Percentiles rank a stretch among this genome's conserved stretches.
Conservation (phyloP, 2,797 vertebrate genomes). For the Argentina silus region DNA sequence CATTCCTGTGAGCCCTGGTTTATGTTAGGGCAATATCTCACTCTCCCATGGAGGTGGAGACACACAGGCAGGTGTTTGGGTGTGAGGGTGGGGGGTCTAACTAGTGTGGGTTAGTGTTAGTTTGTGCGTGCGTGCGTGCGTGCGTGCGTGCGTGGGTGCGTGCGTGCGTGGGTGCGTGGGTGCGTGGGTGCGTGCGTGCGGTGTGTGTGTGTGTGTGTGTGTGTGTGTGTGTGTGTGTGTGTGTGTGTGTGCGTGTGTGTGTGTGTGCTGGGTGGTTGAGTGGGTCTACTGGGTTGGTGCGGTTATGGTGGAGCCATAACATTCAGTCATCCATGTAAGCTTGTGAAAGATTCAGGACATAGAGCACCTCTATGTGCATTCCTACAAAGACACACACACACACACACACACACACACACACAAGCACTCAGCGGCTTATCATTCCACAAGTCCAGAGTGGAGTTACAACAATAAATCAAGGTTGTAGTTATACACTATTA, state of each 20-base stretch:
- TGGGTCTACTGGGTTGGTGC: too few species aligned
- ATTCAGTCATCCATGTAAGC: not conserved
- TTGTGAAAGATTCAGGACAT: too few species aligned
- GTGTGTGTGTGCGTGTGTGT: not conserved
- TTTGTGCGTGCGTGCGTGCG: not conserved
- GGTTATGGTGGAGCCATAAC: not conserved
- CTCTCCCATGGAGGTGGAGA: slow-evolving; percentile 27
- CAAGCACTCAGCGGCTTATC: too few species aligned
- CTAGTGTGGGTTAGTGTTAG: not conserved
- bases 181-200: not conserved
- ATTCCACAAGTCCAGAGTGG: too few species aligned
- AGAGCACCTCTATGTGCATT: too few species aligned
- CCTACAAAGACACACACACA: too few species aligned
- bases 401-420: too few species aligned
- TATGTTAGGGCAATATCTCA: slow-evolving; percentile 45
- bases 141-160: not conserved
- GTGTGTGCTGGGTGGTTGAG: not conserved
- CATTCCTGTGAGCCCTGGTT: slow-evolving; percentile 57
- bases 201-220: not conserved
- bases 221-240: not conserved
- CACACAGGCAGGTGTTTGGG: slow-evolving; percentile 21
- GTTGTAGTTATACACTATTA: too few species aligned
- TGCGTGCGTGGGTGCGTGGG: not conserved
- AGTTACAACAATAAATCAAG: too few species aligned
- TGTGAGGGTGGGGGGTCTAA: slow-evolving; percentile 40